Evolutionary conservation across 2,797 vertebrate genomes (phyloP), one percentile per base, ranked within the genome.

Genomic region (Poecile montanus): DNA sequence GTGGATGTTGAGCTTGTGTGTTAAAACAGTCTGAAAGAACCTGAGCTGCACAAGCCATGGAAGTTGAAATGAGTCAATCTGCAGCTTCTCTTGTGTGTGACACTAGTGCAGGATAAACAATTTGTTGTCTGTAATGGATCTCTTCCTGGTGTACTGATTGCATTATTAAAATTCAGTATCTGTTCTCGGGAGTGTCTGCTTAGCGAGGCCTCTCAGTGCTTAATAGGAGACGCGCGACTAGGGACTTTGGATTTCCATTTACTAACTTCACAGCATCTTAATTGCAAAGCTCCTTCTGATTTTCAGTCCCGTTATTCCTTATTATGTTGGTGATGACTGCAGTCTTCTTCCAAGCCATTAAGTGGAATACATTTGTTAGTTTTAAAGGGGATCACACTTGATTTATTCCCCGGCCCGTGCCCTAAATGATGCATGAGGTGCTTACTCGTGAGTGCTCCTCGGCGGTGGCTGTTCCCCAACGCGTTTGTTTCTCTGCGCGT

Each of bases 401-500:
- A 14, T 16, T 13, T 8, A 13, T 25, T 72, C 13, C 61, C 23
- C 42, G 36, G 47, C 56, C 14, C 45, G 2, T 25, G n/a, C 19
- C 22, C 18, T 29, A 3, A 51, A 3, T 22, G 30, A 36, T 11
- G 34, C 29, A 8, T 2, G 45, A 50, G 51, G 13, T 13, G 2
- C 22, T 1, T 8, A 4, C 0, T 3, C 2, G 4, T 1, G 47
- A 22, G 56, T 1, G 26, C 50, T 32, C 5, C 10, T 38, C 16
- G 1, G 29, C 3, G 45, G 5, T 1, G 36, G 51, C 48, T 12
- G 9, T 10, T n/a, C 2, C 44, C 10, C 7, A 2, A 3, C 7
- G 1, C 1, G 1, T 66, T 13, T 8, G 4, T 40, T n/a, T 25
- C 21, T 1, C 40, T 4, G 4, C 2, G 11, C 8, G 0, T 1